These are phyloP conservation scores for Thamnophis sirtalis DNA, from an alignment of 2,113 vertebrate genomes.

Conservation along the genomic window DNA sequence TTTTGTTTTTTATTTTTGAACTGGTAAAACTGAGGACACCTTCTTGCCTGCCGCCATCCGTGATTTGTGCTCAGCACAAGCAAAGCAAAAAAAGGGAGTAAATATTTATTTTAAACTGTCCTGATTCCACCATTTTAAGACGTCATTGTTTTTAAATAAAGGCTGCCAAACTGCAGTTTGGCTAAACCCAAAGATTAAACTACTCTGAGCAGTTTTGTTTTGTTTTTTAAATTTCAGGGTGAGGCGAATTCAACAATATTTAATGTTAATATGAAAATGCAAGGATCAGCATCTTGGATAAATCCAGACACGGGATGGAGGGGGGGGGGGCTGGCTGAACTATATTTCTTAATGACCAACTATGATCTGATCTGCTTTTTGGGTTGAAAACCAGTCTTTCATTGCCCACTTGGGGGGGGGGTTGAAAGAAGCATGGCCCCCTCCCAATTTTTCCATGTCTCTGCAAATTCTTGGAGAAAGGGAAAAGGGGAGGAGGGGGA, in stretches of 20 bases:
- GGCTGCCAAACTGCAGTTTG: conserved; percentile 52
- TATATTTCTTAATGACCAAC: not conserved
- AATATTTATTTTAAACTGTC: conserved; percentile 69
- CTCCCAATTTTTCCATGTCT: not conserved
- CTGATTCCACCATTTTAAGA: conserved; percentile 64
- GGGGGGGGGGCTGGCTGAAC: not conserved
- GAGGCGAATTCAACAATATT: not conserved
- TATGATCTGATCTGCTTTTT: not conserved
- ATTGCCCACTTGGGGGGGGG: not conserved
- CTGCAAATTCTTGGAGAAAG: not conserved
- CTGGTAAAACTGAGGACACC: conserved; percentile 51
- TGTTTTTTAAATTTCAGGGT: not conserved
- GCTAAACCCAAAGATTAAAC: not conserved
- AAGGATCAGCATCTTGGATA: not conserved
- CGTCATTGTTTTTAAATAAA: conserved; percentile 66
- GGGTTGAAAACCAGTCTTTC: not conserved
- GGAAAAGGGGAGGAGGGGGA: too few relatives aligned
- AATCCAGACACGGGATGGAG: not conserved
- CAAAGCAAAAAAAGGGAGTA: conserved; percentile 59
- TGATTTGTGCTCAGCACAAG: conserved; percentile 59
- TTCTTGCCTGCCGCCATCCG: conserved; percentile 53
- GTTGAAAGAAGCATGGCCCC: not conserved
- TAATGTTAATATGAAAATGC: not conserved
- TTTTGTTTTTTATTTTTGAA: conserved; percentile 54
- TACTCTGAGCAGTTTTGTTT: not conserved